These are phyloP conservation scores for Columbina picui DNA, from an alignment of 2,113 vertebrate genomes.

Conservation along the genomic window DNA sequence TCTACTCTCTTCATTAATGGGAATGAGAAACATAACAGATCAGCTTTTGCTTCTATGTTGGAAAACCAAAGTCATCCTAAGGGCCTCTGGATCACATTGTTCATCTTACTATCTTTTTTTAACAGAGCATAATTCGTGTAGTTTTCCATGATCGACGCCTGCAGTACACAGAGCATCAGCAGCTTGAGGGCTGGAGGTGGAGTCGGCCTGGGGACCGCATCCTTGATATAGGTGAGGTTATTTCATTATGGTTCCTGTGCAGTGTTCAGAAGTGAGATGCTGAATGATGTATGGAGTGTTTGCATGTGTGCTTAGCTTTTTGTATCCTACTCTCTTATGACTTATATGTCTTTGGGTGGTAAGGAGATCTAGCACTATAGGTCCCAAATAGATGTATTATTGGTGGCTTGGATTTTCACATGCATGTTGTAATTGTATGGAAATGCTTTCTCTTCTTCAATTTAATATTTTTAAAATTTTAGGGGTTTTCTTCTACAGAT, in stretches of 20 bases:
- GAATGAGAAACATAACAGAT: background rate
- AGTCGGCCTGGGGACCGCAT: constrained; percentile 94
- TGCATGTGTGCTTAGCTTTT: background rate
- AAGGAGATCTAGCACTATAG: background rate
- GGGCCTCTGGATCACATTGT: background rate
- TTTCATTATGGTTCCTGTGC: background rate
- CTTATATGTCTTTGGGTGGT: background rate
- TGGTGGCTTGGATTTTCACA: background rate
- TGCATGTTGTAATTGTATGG: constrained; percentile 27
- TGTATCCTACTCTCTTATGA: background rate
- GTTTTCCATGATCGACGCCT: constrained; percentile 93
- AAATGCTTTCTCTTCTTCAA: constrained; percentile 66
- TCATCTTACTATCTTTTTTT: constrained; percentile 31
- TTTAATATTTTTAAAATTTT: constrained; percentile 79
- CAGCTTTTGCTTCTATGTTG: constrained; percentile 24
- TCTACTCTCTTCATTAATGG: background rate
- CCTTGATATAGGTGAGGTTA: constrained; percentile 88
- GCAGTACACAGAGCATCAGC: constrained; percentile 93
- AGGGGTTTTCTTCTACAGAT: constrained; percentile 84
- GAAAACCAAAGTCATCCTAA: constrained; percentile 9
- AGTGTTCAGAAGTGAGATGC: background rate
- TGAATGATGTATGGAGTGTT: background rate
- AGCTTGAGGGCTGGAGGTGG: constrained; percentile 95
- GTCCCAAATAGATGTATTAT: background rate
- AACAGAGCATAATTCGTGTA: constrained; percentile 91